phyloP scores from a whole-genome alignment of 2,113 vertebrate genomes.

The Campylorhamphus procurvoides region DNA sequence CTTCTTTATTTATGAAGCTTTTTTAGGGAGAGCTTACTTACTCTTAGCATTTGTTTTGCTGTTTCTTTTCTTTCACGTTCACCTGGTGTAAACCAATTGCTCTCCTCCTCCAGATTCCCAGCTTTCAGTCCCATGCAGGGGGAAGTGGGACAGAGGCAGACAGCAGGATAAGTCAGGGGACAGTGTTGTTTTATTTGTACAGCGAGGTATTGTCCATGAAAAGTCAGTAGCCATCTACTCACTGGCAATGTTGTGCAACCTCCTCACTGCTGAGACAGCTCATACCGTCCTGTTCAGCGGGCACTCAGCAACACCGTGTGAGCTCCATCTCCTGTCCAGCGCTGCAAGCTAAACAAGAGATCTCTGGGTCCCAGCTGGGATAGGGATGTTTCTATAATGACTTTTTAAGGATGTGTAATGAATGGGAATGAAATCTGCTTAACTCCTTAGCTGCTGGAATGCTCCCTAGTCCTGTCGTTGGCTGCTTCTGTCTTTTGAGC shows the following conservation, averaged over 20 bases:
- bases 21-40: background rate
- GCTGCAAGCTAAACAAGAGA: background rate
- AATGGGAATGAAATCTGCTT: background rate
- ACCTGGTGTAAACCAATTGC: background rate
- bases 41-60: background rate
- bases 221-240: background rate
- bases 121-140: background rate
- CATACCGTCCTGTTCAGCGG: background rate
- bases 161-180: background rate
- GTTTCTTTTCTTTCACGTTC: background rate
- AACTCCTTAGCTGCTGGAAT: background rate
- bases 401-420: background rate
- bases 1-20: background rate
- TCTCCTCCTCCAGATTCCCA: background rate
- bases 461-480: background rate
- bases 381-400: background rate
- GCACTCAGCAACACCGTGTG: background rate
- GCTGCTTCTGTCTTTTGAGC: background rate
- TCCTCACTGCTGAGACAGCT: background rate
- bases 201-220: background rate
- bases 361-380: background rate
- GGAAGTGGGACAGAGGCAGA: background rate
- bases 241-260: background rate
- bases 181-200: background rate
- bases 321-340: background rate